A percentile compares a stretch with the other conserved stretches of the same genome.
These are phyloP conservation scores for Apamea monoglypha DNA, from an alignment of 2,888 invertebrate genomes.

Conservation along the genomic window DNA sequence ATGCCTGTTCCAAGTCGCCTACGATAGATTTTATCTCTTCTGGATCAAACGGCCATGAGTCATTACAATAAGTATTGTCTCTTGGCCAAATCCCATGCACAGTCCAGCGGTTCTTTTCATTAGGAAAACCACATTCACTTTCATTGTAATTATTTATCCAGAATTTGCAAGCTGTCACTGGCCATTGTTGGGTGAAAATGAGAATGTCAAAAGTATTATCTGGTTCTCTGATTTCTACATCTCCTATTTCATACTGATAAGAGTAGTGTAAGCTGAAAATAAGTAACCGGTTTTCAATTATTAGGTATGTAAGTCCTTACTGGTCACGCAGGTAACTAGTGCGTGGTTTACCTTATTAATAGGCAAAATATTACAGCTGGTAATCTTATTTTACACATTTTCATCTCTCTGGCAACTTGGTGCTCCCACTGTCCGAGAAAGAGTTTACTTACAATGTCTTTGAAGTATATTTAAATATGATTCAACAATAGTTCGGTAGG, in stretches of 20 bases:
- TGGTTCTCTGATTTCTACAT: background rate
- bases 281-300: background rate
- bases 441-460: background rate
- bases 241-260: background rate
- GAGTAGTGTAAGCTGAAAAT: constrained; percentile 11
- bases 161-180: constrained; percentile 16
- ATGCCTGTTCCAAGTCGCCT: constrained; percentile 16
- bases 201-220: constrained; percentile 11
- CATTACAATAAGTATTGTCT: constrained; percentile 1
- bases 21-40: constrained; percentile 17
- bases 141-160: constrained; percentile 8
- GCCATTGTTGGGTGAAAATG: constrained; percentile 31
- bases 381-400: background rate
- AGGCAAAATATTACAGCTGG: background rate
- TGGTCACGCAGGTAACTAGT: background rate
- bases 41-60: constrained; percentile 20
- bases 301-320: background rate
- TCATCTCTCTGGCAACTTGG: background rate
- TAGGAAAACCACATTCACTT: constrained; percentile 15
- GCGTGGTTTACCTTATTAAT: background rate
- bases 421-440: background rate
- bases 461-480: no score
- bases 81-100: constrained; percentile 43
- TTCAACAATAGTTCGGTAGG: no score
- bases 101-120: constrained; percentile 18